Evolutionary conservation across 2,888 invertebrate genomes (phyloP).

Genomic region (Rhagonycha lutea): DNA sequence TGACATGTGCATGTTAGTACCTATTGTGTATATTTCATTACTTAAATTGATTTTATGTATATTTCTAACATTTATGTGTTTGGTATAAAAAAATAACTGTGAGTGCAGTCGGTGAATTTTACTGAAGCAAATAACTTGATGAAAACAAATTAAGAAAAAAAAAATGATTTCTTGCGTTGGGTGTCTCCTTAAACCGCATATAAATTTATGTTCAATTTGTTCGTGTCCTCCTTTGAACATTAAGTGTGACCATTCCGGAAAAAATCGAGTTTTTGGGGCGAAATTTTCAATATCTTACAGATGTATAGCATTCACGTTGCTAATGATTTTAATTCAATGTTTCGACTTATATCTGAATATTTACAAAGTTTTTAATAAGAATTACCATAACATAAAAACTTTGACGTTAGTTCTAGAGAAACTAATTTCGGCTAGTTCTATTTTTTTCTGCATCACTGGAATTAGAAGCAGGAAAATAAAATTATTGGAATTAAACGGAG

Average conservation of each 20-base stretch:
- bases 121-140: too few relatives aligned
- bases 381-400: background rate
- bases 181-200: background rate
- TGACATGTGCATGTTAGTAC: too few relatives aligned
- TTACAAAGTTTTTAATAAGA: background rate
- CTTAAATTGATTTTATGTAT: too few relatives aligned
- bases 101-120: too few relatives aligned
- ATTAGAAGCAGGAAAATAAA: background rate
- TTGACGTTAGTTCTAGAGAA: background rate
- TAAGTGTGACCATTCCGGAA: background rate
- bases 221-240: background rate
- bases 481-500: background rate
- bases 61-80: too few relatives aligned
- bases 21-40: too few relatives aligned
- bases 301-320: background rate
- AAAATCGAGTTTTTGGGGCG: background rate
- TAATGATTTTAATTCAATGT: background rate
- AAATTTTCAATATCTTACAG: background rate
- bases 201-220: background rate
- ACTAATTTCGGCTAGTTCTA: background rate
- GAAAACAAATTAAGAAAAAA: too few relatives aligned
- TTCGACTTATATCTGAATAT: background rate
- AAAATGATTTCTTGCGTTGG: background rate
- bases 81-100: too few relatives aligned
- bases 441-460: background rate